Percentiles rank a stretch among this genome's conserved stretches.
Conservation (phyloP, 2,888 invertebrate genomes). For the Agrochola macilenta region DNA sequence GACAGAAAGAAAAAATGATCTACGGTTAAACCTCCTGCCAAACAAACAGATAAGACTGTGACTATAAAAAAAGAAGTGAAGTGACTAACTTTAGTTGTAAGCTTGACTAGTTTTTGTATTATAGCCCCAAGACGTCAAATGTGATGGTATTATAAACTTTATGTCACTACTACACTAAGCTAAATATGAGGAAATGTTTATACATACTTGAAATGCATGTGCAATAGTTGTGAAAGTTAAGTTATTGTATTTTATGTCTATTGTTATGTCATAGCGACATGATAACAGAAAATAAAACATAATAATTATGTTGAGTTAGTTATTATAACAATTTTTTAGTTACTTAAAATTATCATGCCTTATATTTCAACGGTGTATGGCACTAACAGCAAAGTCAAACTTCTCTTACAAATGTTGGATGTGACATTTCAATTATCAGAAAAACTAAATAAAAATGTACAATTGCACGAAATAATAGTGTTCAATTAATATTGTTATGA, state of each 20-base stretch:
- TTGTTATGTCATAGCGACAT: constrained; percentile 48
- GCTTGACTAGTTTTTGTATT: constrained; percentile 51
- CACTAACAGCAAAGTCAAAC: not conserved
- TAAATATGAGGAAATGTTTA: constrained; percentile 37
- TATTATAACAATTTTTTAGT: constrained; percentile 25
- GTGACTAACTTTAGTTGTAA: constrained; percentile 66
- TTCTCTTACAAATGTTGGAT: constrained; percentile 52
- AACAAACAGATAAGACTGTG: constrained; percentile 85
- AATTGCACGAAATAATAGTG: constrained; percentile 63
- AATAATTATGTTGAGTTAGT: constrained; percentile 40
- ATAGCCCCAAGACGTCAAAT: constrained; percentile 44
- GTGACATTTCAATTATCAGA: constrained; percentile 47
- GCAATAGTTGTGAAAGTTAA: constrained; percentile 63
- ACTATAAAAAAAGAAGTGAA: constrained; percentile 83
- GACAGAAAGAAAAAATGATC: constrained; percentile 95
- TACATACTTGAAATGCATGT: constrained; percentile 60
- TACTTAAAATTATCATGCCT: constrained; percentile 33
- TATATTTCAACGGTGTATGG: constrained; percentile 19
- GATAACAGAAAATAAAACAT: constrained; percentile 29
- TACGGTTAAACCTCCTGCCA: constrained; percentile 78
- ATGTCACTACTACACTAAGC: constrained; percentile 36
- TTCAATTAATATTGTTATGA: constrained; percentile 61
- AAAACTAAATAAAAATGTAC: constrained; percentile 41
- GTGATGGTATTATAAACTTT: constrained; percentile 55
- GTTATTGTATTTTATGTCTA: constrained; percentile 43